Evolutionary conservation across 1,140 invertebrate genomes (phyloP).

Genomic region (Neoseiulus cucumeris): DNA sequence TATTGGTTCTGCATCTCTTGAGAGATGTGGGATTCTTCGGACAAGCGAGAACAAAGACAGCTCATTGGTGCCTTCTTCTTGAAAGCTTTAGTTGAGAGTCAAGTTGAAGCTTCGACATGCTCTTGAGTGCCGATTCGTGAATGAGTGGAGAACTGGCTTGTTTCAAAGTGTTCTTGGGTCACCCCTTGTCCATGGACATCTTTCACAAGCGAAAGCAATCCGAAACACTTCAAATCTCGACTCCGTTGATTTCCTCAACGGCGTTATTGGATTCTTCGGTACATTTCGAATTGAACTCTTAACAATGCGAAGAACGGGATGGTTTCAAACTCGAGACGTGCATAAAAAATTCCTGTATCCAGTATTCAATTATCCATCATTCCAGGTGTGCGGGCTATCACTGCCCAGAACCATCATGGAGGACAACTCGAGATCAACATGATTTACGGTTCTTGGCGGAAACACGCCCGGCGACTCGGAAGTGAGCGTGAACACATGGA

Average conservation of each 20-base stretch:
- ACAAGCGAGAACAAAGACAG: neutral
- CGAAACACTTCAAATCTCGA: neutral
- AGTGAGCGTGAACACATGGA: no score
- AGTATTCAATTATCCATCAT: no score
- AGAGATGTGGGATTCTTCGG: neutral
- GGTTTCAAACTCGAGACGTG: no score
- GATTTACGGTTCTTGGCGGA: no score
- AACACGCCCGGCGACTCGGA: no score
- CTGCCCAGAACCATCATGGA: no score
- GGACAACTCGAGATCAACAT: no score
- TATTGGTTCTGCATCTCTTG: neutral
- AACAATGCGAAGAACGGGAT: neutral
- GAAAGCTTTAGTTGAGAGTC: neutral
- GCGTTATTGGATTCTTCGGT: neutral
- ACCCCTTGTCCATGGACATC: neutral
- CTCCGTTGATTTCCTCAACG: neutral
- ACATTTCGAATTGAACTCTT: neutral
- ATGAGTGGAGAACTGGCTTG: neutral
- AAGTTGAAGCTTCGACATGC: neutral
- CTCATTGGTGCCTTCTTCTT: constrained; percentile 3
- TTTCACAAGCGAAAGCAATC: neutral
- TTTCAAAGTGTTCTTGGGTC: neutral
- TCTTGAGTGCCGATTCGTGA: no score
- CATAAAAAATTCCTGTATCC: no score
- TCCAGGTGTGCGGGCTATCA: no score